These are phyloP conservation scores for Drosophila punjabiensis DNA, from an alignment of 1,140 invertebrate genomes.

Conservation along the genomic window DNA sequence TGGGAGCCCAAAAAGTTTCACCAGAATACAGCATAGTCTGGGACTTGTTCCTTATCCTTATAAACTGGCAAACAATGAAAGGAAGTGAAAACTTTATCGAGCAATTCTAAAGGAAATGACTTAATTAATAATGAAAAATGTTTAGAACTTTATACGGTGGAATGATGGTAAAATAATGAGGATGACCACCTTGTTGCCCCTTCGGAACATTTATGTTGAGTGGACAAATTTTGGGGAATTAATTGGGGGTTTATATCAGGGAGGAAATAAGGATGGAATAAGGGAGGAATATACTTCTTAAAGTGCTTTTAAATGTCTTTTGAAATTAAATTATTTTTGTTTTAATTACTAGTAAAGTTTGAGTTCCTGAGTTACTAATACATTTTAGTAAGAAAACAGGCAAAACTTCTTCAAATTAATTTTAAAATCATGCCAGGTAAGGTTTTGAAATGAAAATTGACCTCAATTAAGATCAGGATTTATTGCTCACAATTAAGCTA, in stretches of 20 bases:
- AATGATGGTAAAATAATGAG: slow-evolving; percentile 9
- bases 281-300: background rate
- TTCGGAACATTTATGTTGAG: background rate
- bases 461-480: background rate
- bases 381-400: background rate
- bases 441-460: background rate
- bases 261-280: no score
- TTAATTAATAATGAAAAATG: slow-evolving; percentile 51
- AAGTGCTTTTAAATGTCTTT: background rate
- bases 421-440: background rate
- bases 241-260: background rate
- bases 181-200: slow-evolving; percentile 17
- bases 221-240: background rate
- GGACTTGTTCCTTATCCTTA: slow-evolving; percentile 14
- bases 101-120: slow-evolving; percentile 31
- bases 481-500: background rate
- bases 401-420: background rate
- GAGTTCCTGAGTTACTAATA: background rate
- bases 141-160: slow-evolving; percentile 14
- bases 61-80: slow-evolving; percentile 33
- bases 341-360: background rate
- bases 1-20: slow-evolving; percentile 30
- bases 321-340: background rate
- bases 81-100: slow-evolving; percentile 44
- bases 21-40: slow-evolving; percentile 9